Percentiles rank a stretch among this genome's conserved stretches.
Evolutionary conservation across 2,888 invertebrate genomes (phyloP).

Genomic region (Sussaba pulchella): DNA sequence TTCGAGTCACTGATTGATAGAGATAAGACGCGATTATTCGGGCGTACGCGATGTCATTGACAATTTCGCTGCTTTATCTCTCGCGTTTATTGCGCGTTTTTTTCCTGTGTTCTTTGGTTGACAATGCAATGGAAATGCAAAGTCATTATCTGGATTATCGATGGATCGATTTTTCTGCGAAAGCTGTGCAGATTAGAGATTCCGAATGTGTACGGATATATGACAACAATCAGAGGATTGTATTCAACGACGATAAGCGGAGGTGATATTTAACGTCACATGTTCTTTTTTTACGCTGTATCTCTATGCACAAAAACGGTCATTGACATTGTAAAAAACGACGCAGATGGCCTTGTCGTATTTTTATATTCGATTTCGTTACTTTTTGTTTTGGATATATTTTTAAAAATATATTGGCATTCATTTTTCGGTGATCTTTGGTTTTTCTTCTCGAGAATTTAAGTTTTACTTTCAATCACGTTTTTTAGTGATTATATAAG

Average conservation of each 20-base stretch:
- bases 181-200: neutral
- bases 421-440: too few species aligned
- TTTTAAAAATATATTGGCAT: too few species aligned
- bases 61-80: neutral
- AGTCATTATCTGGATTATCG: neutral
- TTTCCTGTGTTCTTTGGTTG: neutral
- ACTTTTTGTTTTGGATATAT: neutral
- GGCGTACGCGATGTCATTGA: neutral
- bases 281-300: neutral
- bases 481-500: too few species aligned
- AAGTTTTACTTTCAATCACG: too few species aligned
- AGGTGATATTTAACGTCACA: neutral
- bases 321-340: neutral
- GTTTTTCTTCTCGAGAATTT: too few species aligned
- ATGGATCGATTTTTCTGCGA: neutral
- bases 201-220: neutral
- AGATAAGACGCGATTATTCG: neutral
- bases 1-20: neutral
- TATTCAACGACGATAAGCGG: neutral
- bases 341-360: neutral
- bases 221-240: neutral
- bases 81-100: neutral
- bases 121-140: neutral
- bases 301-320: neutral
- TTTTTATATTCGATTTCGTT: neutral